phyloP scores from a whole-genome alignment of 1,140 invertebrate species.

The Plectrocnemia conspersa region DNA sequence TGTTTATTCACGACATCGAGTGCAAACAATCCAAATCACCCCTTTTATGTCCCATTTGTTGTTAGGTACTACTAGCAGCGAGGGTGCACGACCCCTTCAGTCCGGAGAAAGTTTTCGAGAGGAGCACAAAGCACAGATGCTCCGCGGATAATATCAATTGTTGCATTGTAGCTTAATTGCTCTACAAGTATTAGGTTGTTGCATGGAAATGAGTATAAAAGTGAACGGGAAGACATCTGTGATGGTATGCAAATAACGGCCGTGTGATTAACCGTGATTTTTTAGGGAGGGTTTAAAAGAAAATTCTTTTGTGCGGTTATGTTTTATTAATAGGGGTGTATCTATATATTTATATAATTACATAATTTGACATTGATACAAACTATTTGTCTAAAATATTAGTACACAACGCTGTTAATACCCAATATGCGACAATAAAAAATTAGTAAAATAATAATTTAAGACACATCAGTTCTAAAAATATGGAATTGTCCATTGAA shows the following conservation, averaged over 20 bases:
- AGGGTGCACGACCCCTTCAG: not conserved
- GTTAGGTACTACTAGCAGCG: not conserved
- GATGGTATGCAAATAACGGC: too few relatives aligned
- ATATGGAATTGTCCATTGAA: too few relatives aligned
- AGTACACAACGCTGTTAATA: too few relatives aligned
- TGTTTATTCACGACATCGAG: constrained; percentile 20
- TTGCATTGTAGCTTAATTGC: constrained; percentile 21
- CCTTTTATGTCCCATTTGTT: constrained; percentile 18
- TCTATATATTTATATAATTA: too few relatives aligned
- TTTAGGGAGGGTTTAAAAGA: too few relatives aligned
- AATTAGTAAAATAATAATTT: too few relatives aligned
- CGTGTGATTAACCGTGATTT: not conserved
- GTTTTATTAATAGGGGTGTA: too few relatives aligned
- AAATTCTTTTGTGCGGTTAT: too few relatives aligned
- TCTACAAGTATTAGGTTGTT: constrained; percentile 8
- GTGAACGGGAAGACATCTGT: not conserved
- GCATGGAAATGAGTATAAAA: not conserved
- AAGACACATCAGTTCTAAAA: too few relatives aligned
- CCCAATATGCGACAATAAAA: too few relatives aligned
- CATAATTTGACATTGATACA: too few relatives aligned
- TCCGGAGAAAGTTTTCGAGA: not conserved
- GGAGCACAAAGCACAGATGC: not conserved
- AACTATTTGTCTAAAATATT: too few relatives aligned
- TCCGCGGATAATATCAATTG: constrained; percentile 6
- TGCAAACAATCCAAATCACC: constrained; percentile 22